Conservation (phyloP, 2,888 invertebrate genomes). For the Enchytraeus crypticus region DNA sequence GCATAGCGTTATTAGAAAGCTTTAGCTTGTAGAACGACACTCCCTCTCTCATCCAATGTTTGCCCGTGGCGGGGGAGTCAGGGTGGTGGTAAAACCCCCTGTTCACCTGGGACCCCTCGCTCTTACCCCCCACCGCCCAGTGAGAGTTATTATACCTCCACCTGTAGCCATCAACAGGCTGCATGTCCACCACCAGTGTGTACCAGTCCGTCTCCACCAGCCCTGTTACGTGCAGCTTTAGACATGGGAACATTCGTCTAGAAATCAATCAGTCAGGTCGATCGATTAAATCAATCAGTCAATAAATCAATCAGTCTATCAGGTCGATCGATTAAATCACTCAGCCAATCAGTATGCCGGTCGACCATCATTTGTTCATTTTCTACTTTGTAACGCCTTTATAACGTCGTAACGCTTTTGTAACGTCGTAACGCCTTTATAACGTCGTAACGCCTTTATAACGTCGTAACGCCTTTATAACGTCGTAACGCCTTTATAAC, state of each 20-base stretch:
- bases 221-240: not conserved
- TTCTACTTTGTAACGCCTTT: too few species aligned
- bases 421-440: too few species aligned
- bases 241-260: not conserved
- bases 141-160: not conserved
- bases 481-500: too few species aligned
- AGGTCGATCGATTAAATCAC: too few species aligned
- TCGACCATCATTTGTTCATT: too few species aligned
- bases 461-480: too few species aligned
- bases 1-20: conserved; percentile 48
- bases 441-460: too few species aligned
- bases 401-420: too few species aligned
- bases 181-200: not conserved
- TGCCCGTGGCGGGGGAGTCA: conserved; percentile 49
- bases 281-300: too few species aligned
- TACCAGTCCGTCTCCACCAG: not conserved
- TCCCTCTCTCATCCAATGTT: conserved; percentile 50
- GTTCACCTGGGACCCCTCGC: not conserved
- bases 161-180: not conserved
- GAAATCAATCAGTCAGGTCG: too few species aligned
- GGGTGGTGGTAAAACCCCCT: conserved; percentile 48
- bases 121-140: not conserved
- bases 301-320: too few species aligned
- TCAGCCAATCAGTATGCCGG: too few species aligned
- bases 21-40: conserved; percentile 50